Conservation (phyloP, 2,797 vertebrate genomes). For the Esox masquinongy region DNA sequence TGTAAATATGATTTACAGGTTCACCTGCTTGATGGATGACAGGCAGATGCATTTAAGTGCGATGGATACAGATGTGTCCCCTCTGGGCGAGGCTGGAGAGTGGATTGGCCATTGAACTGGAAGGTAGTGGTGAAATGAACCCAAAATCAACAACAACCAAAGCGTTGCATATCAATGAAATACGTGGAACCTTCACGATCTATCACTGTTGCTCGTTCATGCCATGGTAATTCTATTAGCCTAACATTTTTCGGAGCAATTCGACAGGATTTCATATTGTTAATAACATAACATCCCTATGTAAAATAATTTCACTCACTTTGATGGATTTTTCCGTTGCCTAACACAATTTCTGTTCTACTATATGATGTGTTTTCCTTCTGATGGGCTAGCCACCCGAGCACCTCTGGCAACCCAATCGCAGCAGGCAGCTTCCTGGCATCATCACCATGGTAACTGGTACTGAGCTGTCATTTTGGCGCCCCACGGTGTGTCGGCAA, state of each 20-base stretch:
- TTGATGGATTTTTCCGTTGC: not conserved
- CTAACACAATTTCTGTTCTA: not conserved
- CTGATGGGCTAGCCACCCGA: not conserved
- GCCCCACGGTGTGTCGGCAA: not conserved
- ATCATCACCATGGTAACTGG: conserved; percentile 34
- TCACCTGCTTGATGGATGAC: conserved; percentile 3
- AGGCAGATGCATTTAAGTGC: not conserved
- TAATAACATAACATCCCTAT: not conserved
- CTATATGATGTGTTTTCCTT: not conserved
- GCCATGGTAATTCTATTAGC: not conserved
- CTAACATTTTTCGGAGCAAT: not conserved
- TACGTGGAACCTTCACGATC: not conserved
- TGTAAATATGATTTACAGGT: not conserved
- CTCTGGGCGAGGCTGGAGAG: not conserved
- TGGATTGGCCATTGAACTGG: not conserved
- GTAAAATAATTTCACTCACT: not conserved
- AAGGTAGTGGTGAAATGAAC: conserved; percentile 12
- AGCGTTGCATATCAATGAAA: conserved; percentile 9
- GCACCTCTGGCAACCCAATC: not conserved
- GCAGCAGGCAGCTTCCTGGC: conserved; percentile 15
- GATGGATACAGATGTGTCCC: conserved; percentile 13
- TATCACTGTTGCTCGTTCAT: conserved; percentile 6
- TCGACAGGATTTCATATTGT: not conserved
- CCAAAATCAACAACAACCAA: not conserved
- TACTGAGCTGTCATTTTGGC: conserved; percentile 18